Percentiles rank a stretch among this genome's conserved stretches.
These are phyloP conservation scores for Thelohanellus kitauei DNA, from an alignment of 30 jellyfish, hydroid and myxozoan species.

Conservation along the genomic window DNA sequence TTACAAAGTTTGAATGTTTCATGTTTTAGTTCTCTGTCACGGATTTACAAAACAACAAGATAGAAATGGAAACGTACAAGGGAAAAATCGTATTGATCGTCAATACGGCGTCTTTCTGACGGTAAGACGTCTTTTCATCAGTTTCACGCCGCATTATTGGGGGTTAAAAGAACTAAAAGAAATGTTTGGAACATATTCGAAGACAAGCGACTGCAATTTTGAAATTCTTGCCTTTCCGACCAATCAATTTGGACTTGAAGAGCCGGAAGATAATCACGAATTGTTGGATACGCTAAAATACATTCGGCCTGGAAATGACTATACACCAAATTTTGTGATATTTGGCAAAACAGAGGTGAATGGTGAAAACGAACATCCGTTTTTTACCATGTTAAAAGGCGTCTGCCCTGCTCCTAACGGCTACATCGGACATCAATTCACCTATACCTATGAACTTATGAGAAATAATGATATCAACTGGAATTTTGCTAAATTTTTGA, in stretches of 20 bases:
- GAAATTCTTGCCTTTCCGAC: conserved; percentile 13
- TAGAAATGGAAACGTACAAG: conserved; percentile 14
- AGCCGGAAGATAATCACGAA: conserved; percentile 24
- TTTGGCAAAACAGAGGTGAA: conserved; percentile 38
- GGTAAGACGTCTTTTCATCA: conserved; percentile 17
- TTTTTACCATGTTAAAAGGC: conserved; percentile 33
- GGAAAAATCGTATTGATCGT: conserved; percentile 27
- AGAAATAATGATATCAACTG: conserved; percentile 27
- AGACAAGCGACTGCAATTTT: conserved; percentile 1
- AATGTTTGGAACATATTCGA: conserved; percentile 17
- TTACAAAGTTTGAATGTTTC: too few species aligned
- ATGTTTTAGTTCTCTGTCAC: too few species aligned
- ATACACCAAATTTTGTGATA: conserved; percentile 24
- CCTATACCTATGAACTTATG: too few species aligned
- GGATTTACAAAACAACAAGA: conserved; percentile 12
- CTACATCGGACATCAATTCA: too few species aligned
- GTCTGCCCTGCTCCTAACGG: too few species aligned
- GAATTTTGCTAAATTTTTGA: conserved; percentile 60
- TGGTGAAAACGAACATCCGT: conserved; percentile 21
- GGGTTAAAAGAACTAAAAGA: conserved; percentile 46
- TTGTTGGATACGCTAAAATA: conserved; percentile 24
- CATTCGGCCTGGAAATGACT: conserved; percentile 75
- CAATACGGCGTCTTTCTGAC: conserved; percentile 76
- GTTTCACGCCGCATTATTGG: conserved; percentile 4
- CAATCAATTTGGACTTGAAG: conserved; percentile 46